Evolutionary conservation across 2,888 invertebrate genomes (phyloP).

Genomic region (Sesia apiformis): DNA sequence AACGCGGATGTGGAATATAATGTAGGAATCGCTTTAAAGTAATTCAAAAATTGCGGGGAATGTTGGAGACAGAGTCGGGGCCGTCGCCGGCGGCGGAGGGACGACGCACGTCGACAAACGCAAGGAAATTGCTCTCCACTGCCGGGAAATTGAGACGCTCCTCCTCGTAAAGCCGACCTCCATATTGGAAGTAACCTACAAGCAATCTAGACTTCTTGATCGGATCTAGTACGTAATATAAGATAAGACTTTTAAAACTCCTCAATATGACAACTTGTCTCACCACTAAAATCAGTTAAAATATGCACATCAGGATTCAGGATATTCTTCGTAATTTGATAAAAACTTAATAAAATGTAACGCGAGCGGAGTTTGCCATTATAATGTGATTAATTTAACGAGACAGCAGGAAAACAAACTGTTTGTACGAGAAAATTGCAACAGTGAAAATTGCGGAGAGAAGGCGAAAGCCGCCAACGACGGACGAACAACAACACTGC

Average conservation of each 20-base stretch:
- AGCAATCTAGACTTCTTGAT: background rate
- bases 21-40: slow-evolving; percentile 4
- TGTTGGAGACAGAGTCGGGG: slow-evolving; percentile 1
- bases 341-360: slow-evolving; percentile 16
- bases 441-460: slow-evolving; percentile 28
- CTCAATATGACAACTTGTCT: too few relatives aligned
- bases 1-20: slow-evolving; percentile 4
- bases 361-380: slow-evolving; percentile 23
- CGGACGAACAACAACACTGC: background rate
- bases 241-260: too few relatives aligned
- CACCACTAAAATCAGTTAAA: too few relatives aligned
- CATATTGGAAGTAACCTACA: background rate
- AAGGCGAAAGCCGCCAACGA: slow-evolving; percentile 8
- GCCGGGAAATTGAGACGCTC: slow-evolving; percentile 56
- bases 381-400: slow-evolving; percentile 38
- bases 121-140: slow-evolving; percentile 56
- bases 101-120: slow-evolving; percentile 32
- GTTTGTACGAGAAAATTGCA: slow-evolving; percentile 42
- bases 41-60: slow-evolving; percentile 6
- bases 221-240: background rate
- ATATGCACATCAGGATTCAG: too few relatives aligned
- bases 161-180: slow-evolving; percentile 43
- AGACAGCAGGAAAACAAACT: slow-evolving; percentile 34
- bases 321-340: too few relatives aligned
- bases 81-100: background rate